Conservation (phyloP, 53 echinoderm and acorn worm genomes). For the Echinarachnius parma region DNA sequence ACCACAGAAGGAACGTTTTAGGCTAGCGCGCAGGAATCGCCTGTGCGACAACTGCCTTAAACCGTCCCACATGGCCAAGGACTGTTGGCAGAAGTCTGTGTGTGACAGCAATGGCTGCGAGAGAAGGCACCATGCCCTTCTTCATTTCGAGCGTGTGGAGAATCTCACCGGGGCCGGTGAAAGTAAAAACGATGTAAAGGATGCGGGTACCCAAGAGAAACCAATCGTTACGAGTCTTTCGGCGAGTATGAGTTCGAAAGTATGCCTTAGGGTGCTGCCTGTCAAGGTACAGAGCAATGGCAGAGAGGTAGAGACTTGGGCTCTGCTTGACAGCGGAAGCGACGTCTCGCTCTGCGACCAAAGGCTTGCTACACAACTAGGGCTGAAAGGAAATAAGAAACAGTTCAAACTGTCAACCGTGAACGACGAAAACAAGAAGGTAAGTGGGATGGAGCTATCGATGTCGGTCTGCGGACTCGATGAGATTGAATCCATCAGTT, state of each 20-base stretch:
- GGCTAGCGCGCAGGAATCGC: constrained; percentile 18
- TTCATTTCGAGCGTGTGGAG: constrained; percentile 22
- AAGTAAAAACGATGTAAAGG: neutral
- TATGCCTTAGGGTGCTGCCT: constrained; percentile 17
- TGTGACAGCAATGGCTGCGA: constrained; percentile 43
- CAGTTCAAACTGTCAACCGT: constrained; percentile 52
- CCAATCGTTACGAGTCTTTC: neutral
- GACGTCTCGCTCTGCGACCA: constrained; percentile 65
- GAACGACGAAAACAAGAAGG: constrained; percentile 14
- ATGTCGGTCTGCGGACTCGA: constrained; percentile 20
- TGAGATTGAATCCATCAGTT: constrained; percentile 38
- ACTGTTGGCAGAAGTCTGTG: constrained; percentile 22
- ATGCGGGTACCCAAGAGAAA: neutral
- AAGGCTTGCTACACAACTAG: constrained; percentile 58
- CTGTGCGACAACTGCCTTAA: constrained; percentile 57
- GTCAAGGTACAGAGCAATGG: constrained; percentile 6
- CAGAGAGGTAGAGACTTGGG: constrained; percentile 11
- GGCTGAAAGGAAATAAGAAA: constrained; percentile 34
- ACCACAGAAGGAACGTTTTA: constrained; percentile 23
- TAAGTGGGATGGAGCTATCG: constrained; percentile 37
- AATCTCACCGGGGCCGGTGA: constrained; percentile 8
- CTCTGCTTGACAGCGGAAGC: constrained; percentile 12
- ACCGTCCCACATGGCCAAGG: constrained; percentile 32
- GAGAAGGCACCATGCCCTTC: constrained; percentile 53
- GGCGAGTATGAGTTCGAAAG: neutral